Evolutionary conservation across 1,140 invertebrate species (phyloP), one percentile per base, ranked within the genome.

Genomic region (Camponotus vicinus): DNA sequence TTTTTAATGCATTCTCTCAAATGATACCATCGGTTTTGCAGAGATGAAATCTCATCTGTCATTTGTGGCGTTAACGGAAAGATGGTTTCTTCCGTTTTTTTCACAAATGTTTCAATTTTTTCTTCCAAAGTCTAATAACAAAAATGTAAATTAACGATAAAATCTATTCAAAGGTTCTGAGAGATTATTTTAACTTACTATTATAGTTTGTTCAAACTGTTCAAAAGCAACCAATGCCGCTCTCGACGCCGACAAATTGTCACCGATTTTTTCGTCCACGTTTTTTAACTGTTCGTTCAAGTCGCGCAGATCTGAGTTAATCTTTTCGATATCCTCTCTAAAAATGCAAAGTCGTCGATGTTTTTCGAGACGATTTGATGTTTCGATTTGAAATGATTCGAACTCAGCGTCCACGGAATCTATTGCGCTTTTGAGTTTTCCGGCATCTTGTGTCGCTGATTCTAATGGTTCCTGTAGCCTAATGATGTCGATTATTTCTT

Each of bases 181-280:
- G 7, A 78, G 2, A 57, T 63, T 61, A 73, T 18, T 3, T 71
- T 32, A 37, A 49, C 93, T 96, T 95, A 98, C 97, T 95, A 97
- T 95, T 89, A 98, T 97, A 67, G 97, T 98, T 94, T 97, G 97
- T 94, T 98, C 97, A 93, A 98, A 98, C 88, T 98, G 96, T 67
- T 96, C 95, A 93, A 98, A 98, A 61, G 97, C 96, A 75, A 96
- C 95, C 11, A 97, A 97, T 75, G 97, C 97, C 64, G 97, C 96
- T 93, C 96, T 96, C 1, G 97, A 97, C 52, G 96, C 95, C 11
- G 96, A 95, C 80, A 97, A 93, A 90, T 97, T 97, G 91, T 98
- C 97, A 18, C 97, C 97, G 2, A 93, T 78, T 92, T 88, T 93
- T 9, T 89, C 89, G 34, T 91, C 92, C 4, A 94, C 92, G 0